Evolutionary conservation across 2,888 invertebrate genomes (phyloP), one percentile per base, ranked within the genome.

Genomic region (Hypolimnas misippus): DNA sequence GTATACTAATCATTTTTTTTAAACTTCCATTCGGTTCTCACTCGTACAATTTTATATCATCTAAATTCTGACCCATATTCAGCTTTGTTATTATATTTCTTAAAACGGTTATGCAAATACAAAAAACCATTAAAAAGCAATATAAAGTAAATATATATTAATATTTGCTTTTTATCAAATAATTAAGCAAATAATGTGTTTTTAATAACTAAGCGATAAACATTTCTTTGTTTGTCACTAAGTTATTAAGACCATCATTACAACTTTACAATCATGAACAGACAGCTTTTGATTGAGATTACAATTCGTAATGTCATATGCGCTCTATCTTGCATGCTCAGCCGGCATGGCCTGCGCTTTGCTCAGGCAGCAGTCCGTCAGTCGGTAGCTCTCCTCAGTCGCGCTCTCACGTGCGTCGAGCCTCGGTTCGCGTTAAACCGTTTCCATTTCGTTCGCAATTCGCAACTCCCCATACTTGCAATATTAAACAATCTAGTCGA

Each of bases 331-430:
- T 33, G 19, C 65, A 61, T 46, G 53, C 54, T 49, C 53, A 44
- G 53, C 52, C 44, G 51, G 57, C 59, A 63, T 57, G 62, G 57
- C 59, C 62, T 52, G 57, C 33, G 49, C 57, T 29, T 49, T 54
- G 25, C 25, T 25, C 25, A 25, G 25, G 25, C 25, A 12, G 35
- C n/a, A 38, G n/a, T 12, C 59, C 63, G 60, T 59, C 78, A 77
- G 81, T 82, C 61, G 63, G 58, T 56, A 77, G 76, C 79, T 81
- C 77, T 79, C 79, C 70, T 74, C 74, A 73, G 79, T 75, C 78
- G 82, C 73, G 79, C 67, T 44, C 54, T 52, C 73, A 79, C 81
- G 76, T 68, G 54, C 70, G 63, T 58, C 62, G 65, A 70, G 63
- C 60, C 38, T 54, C 59, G 44, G 61, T 52, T 19, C 59, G 62